These are phyloP conservation scores for Phaethon lepturus DNA, from an alignment of 2,113 vertebrate genomes.

Conservation along the genomic window DNA sequence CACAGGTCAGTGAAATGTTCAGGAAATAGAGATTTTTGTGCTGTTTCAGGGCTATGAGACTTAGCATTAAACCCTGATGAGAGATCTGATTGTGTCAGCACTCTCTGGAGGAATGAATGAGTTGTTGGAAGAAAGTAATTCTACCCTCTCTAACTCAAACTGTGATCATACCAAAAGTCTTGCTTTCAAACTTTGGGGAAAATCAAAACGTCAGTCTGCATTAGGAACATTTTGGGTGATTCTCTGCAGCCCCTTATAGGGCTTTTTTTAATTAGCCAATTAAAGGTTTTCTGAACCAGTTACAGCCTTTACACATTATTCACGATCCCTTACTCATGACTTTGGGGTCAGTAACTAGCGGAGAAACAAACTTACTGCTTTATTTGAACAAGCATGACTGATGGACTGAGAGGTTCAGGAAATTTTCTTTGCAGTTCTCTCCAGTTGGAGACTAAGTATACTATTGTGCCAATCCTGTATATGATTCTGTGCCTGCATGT, in stretches of 20 bases:
- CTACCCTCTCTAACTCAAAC: conserved; percentile 7
- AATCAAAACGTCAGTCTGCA: conserved; percentile 53
- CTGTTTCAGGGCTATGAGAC: conserved; percentile 32
- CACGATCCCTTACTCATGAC: conserved; percentile 59
- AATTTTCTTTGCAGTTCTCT: conserved; percentile 56
- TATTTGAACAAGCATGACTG: conserved; percentile 27
- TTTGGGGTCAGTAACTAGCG: conserved; percentile 19
- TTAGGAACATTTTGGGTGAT: conserved; percentile 55
- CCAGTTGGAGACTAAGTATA: conserved; percentile 23
- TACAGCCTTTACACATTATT: conserved; percentile 47
- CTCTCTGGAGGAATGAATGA: conserved; percentile 25
- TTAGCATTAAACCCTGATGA: conserved; percentile 13
- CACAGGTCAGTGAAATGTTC: not conserved
- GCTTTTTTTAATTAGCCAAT: conserved; percentile 64
- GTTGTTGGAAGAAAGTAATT: conserved; percentile 52
- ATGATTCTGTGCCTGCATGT: not conserved
- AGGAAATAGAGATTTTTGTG: conserved; percentile 48
- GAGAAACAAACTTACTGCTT: conserved; percentile 33
- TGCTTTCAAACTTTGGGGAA: conserved; percentile 25
- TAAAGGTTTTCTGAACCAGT: conserved; percentile 53
- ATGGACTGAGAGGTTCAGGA: conserved; percentile 38
- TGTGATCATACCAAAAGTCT: conserved; percentile 24
- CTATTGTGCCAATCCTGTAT: conserved; percentile 13
- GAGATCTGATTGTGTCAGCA: conserved; percentile 49
- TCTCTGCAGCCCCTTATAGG: conserved; percentile 46